Base-by-base conservation (phyloP, 2,113 vertebrate species). In the Takifugu flavidus region DNA sequence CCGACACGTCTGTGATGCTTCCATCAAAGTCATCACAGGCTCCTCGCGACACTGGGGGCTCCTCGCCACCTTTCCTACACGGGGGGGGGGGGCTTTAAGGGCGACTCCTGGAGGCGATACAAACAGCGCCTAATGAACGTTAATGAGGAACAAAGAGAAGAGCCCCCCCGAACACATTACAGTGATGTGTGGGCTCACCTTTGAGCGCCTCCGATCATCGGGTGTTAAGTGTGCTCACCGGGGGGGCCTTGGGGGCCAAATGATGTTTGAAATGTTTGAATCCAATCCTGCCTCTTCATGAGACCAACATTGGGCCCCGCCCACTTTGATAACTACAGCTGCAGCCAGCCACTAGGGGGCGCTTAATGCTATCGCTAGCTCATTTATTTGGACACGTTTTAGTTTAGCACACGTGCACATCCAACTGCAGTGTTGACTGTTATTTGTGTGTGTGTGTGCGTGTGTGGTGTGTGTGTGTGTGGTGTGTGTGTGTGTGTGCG, bases 281-380 rank as follows among this genome's bases (percentile, higher is more conserved):
- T 92, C 84, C 90, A 91, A 91, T 91, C 84, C 86, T 82, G 80
- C 69, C 75, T 88, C 88, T 93, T 92, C 86, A 89, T 90, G 87
- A 89, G 89, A 89, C 91, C 92, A 92, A 87, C 79, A 89, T 82
- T 78, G 72, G 78, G 75, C 59, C 75, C 79, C 29, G 29, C 29
- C 29, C 3, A 31, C 4, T 31, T 8, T 44, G 43, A 11, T 44
- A 44, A 44, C 43, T 44, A 4, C 7, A 3, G 13, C 13, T 13
- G 43, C 12, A 44, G 10, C 13, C 43, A 44, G 43, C 43, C 43
- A 44, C 43, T 13, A 44, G 43, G 43, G 7, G 43, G 43, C 13
- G 1, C 3, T 31, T 3, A 31, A 31, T 6, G 6, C 29, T 31
- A 31, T 31, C 29, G 29, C 29, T 31, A 31, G 29, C 5, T 31